Conservation (phyloP, 1,140 invertebrate genomes). For the Prorops nasuta region DNA sequence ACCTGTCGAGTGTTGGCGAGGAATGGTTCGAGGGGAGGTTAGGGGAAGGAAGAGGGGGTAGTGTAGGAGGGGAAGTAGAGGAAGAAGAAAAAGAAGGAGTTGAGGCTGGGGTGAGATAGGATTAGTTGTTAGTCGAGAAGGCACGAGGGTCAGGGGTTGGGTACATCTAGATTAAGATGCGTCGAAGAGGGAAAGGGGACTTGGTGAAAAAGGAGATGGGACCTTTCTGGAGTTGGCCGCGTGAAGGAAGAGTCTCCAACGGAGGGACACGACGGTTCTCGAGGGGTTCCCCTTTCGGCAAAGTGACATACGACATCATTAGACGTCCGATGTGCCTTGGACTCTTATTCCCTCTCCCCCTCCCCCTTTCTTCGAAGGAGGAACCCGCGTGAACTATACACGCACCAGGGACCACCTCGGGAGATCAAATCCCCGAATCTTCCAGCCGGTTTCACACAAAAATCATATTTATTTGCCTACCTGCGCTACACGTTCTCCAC, state of each 20-base stretch:
- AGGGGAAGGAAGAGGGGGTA: conserved; percentile 12
- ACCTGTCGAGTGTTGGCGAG: conserved; percentile 26
- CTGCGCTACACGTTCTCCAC: conserved; percentile 20
- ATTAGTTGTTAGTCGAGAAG: conserved; percentile 32
- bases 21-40: not conserved
- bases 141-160: conserved; percentile 16
- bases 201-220: conserved; percentile 25
- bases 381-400: conserved; percentile 47
- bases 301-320: conserved; percentile 36
- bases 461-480: conserved; percentile 51
- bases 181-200: conserved; percentile 19
- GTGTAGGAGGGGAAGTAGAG: conserved; percentile 5
- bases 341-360: no score
- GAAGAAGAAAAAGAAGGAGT: not conserved
- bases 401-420: conserved; percentile 50
- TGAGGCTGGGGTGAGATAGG: conserved; percentile 24
- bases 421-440: conserved; percentile 39
- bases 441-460: conserved; percentile 49
- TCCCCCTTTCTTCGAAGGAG: conserved; percentile 28
- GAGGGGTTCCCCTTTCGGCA: no score
- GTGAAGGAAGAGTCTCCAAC: no score
- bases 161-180: conserved; percentile 49
- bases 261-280: no score
- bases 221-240: no score
- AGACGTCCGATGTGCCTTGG: conserved; percentile 17